Evolutionary conservation across 2,888 invertebrate species (phyloP).

Genomic region (Spodoptera exigua): DNA sequence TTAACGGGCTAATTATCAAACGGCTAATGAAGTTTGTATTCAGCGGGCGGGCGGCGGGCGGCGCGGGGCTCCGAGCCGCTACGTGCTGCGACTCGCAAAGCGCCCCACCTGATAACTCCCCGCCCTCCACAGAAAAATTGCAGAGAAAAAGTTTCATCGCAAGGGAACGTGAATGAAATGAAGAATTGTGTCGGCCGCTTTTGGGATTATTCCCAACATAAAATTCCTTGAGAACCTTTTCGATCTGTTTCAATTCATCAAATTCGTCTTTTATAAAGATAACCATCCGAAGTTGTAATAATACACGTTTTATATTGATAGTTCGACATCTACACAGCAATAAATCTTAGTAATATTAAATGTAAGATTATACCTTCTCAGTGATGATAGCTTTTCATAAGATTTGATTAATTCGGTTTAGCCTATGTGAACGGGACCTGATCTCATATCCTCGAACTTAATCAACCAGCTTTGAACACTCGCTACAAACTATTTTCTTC

Average conservation of each 20-base stretch:
- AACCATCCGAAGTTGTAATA: conserved; percentile 23
- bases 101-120: conserved; percentile 88
- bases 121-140: conserved; percentile 88
- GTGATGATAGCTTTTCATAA: no score
- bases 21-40: conserved; percentile 90
- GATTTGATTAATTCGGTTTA: no score
- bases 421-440: no score
- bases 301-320: neutral
- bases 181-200: conserved; percentile 87
- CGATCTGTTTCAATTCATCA: conserved; percentile 85
- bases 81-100: conserved; percentile 86
- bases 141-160: conserved; percentile 90
- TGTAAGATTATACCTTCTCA: conserved; percentile 1
- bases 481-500: no score
- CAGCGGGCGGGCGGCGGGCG: conserved; percentile 82
- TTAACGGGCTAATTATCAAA: conserved; percentile 90
- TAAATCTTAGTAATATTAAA: neutral
- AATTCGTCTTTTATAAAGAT: conserved; percentile 67
- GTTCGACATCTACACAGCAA: neutral
- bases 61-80: conserved; percentile 76
- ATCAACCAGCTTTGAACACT: no score
- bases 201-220: conserved; percentile 86
- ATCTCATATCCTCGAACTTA: no score
- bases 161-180: conserved; percentile 89
- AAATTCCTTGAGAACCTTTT: conserved; percentile 84